Evolutionary conservation across 1,140 invertebrate species (phyloP).

Genomic region (Ericerus pela): DNA sequence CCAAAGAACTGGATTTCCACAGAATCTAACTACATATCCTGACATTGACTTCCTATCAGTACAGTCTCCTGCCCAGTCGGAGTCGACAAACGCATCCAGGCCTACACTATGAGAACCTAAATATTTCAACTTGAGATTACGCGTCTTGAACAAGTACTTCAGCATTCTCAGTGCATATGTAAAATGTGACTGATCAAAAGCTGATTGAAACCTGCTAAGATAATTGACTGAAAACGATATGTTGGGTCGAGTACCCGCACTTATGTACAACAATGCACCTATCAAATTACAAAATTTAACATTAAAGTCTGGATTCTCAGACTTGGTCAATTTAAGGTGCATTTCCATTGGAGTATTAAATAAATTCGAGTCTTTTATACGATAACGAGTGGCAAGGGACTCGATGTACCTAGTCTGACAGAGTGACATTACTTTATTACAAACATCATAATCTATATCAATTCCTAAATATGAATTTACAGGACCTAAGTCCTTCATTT

Average conservation of each 20-base stretch:
- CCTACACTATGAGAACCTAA: too few relatives aligned
- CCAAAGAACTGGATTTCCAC: constrained; percentile 22
- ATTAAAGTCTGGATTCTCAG: neutral
- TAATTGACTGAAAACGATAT: constrained; percentile 32
- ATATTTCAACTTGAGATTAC: constrained; percentile 16
- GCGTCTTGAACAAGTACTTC: constrained; percentile 31
- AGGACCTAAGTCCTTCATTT: constrained; percentile 13
- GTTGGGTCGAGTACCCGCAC: constrained; percentile 33
- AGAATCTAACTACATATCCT: constrained; percentile 22
- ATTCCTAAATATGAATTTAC: constrained; percentile 16
- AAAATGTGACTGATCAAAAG: constrained; percentile 29
- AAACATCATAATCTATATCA: neutral
- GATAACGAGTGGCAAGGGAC: constrained; percentile 22
- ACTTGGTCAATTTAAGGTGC: constrained; percentile 17
- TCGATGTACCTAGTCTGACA: constrained; percentile 16
- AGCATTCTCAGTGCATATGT: constrained; percentile 31
- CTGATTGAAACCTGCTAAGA: constrained; percentile 33
- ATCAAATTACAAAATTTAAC: constrained; percentile 26
- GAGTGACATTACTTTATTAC: neutral
- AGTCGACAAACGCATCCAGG: constrained; percentile 21
- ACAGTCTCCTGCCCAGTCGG: constrained; percentile 27
- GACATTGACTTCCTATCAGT: constrained; percentile 26
- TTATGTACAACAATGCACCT: constrained; percentile 32
- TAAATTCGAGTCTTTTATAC: constrained; percentile 25
- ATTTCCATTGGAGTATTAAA: constrained; percentile 23